Evolutionary conservation across 2,113 vertebrate species (phyloP).

Genomic region (Leptocoma aspasia): DNA sequence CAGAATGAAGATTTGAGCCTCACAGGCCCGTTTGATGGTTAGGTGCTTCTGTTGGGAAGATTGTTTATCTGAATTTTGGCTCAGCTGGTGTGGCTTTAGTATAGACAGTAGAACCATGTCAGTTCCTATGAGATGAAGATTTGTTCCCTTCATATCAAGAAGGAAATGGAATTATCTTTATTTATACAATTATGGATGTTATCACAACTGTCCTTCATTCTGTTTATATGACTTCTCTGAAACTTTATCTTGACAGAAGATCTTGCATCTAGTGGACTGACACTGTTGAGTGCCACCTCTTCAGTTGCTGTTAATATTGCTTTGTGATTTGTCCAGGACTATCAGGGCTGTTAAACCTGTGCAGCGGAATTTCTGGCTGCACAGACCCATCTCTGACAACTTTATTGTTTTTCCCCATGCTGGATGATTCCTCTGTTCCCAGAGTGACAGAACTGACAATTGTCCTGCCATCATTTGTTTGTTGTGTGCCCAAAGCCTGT

Average conservation of each 20-base stretch:
- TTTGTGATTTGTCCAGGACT: background rate
- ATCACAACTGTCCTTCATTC: background rate
- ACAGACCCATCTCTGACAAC: background rate
- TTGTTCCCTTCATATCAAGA: background rate
- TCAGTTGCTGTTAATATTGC: background rate
- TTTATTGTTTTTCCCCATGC: background rate
- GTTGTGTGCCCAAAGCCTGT: background rate
- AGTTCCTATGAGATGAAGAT: background rate
- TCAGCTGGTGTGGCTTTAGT: background rate
- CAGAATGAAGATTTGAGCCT: background rate
- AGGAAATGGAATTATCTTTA: background rate
- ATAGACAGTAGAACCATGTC: background rate
- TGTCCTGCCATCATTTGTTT: background rate
- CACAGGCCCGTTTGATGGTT: background rate
- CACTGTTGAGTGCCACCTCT: background rate
- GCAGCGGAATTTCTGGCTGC: background rate
- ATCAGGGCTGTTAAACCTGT: background rate
- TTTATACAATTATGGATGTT: background rate
- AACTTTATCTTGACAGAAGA: background rate
- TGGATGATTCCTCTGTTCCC: background rate
- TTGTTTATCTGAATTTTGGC: background rate
- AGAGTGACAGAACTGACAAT: background rate
- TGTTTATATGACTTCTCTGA: background rate
- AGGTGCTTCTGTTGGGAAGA: background rate
- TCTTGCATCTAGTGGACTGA: background rate